Base-by-base conservation (phyloP, 1,140 invertebrate species). In the Druon quercuslanigerum region DNA sequence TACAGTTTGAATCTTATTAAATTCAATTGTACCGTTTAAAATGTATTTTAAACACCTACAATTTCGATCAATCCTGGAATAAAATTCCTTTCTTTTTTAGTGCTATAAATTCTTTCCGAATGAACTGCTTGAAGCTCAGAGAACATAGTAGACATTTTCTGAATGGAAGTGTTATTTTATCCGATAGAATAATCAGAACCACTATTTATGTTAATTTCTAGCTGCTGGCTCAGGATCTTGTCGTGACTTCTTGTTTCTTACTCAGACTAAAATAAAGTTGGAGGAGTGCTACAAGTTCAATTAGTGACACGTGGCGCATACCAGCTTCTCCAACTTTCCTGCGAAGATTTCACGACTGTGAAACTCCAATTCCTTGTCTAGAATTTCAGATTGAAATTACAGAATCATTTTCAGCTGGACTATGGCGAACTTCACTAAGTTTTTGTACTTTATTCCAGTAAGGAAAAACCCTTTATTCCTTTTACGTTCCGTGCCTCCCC, bases 321-420 rank as follows among this genome's bases (percentile, higher is more conserved):
- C 52, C 17, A 6, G 52, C 16, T 54, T 5, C 52, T 9, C n/a
- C 52, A 54, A 54, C 52, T 54, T 54, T n/a, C 17, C 52, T 46
- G 17, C n/a, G 52, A 54, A 54, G 52, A 54, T 54, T 54, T 54
- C n/a, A 19, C n/a, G 52, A 54, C 52, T 54, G 17, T 19, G 52
- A 54, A 54, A 54, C n/a, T 54, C 52, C 0, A n/a, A 54, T 7
- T 17, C 52, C 52, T 54, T 54, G 52, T 54, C 52, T 54, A 19
- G 52, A 54, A 54, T 54, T 54, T 54, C 16, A 54, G 8, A 54
- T 54, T 54, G 52, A 54, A 54, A 54, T 54, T 54, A 54, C 52
- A 54, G 52, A 54, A n/a, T 17, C 52, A 54, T 17, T n/a, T 54
- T 54, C 17, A 17, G 2, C 17, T 5, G 9, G n/a, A 54, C 52